Base-by-base conservation (phyloP, 1,140 invertebrate genomes). In the Anastatus disparis region DNA sequence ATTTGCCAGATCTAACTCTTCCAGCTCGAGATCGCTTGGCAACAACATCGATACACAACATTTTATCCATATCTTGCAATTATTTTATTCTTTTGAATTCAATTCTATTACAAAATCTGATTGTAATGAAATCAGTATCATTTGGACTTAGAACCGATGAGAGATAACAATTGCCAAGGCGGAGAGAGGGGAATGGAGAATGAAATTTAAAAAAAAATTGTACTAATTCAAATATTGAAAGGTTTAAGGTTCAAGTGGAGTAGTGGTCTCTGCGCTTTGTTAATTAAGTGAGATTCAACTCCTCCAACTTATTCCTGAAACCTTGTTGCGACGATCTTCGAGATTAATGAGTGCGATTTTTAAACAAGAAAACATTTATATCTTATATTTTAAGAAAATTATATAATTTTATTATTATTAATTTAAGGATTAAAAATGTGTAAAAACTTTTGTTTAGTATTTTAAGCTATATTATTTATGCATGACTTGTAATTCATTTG, bases 1-100 rank as follows among this genome's bases (percentile, higher is more conserved):
- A 79, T 74, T 74, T 92, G 90, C 89, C 90, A 92, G 90, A 91
- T 92, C 90, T 92, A 91, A 90, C 90, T 92, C 90, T 92, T 91
- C 90, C 90, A 92, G 89, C 90, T 91, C 88, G 90, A 81, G 75
- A 75, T 82, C 67, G 67, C 71, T 56, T 27, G 70, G 64, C 29
- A 7, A 9, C 13, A 35, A 13, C 29, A 56, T 38, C n/a, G 31
- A 10, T 35, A 10, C 31, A 35, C 27, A 24, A 52, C 26, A 27
- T 52, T 52, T 52, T 52, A 52, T 52, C 24, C 9, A 27, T 26
- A 27, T 52, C 24, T 52, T 27, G 12, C n/a, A n/a, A n/a, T n/a
- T n/a, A n/a, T n/a, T n/a, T n/a, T n/a, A n/a, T n/a, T n/a, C n/a
- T n/a, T n/a, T n/a, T n/a, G n/a, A n/a, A n/a, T n/a, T n/a, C n/a